These are phyloP conservation scores for Amia ocellicauda DNA, from an alignment of 2,113 vertebrate genomes.

Conservation along the genomic window DNA sequence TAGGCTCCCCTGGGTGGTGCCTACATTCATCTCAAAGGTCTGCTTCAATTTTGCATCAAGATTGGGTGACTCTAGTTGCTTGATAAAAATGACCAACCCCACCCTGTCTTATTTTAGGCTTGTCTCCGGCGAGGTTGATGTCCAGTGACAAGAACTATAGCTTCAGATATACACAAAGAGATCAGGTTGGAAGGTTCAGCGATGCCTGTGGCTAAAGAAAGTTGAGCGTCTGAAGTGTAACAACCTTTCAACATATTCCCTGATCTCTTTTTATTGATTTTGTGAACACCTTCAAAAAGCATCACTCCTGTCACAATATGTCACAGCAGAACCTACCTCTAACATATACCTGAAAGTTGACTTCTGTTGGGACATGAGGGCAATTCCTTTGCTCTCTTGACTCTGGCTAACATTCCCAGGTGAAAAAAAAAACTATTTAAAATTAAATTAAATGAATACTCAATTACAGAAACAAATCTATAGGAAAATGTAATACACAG, in stretches of 20 bases:
- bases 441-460: not conserved
- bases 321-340: conserved; percentile 32
- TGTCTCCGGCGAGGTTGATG: conserved; percentile 38
- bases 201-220: conserved; percentile 39
- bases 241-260: conserved; percentile 30
- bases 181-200: conserved; percentile 35
- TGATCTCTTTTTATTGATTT: conserved; percentile 48
- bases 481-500: not conserved
- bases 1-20: conserved; percentile 50
- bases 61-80: conserved; percentile 22
- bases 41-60: conserved; percentile 35
- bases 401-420: too few species aligned
- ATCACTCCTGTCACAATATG: conserved; percentile 32
- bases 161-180: conserved; percentile 29
- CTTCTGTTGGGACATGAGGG: not conserved
- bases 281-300: conserved; percentile 40
- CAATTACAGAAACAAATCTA: not conserved
- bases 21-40: conserved; percentile 43
- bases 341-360: conserved; percentile 13
- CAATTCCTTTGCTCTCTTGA: too few species aligned
- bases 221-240: conserved; percentile 28
- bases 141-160: conserved; percentile 28
- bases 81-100: conserved; percentile 33
- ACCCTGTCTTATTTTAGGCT: conserved; percentile 22
- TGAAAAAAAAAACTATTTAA: too few species aligned